A percentile compares a stretch with the other conserved stretches of the same genome.
Evolutionary conservation across 2,797 vertebrate genomes (phyloP).

Genomic region (Centropyge bicolor): DNA sequence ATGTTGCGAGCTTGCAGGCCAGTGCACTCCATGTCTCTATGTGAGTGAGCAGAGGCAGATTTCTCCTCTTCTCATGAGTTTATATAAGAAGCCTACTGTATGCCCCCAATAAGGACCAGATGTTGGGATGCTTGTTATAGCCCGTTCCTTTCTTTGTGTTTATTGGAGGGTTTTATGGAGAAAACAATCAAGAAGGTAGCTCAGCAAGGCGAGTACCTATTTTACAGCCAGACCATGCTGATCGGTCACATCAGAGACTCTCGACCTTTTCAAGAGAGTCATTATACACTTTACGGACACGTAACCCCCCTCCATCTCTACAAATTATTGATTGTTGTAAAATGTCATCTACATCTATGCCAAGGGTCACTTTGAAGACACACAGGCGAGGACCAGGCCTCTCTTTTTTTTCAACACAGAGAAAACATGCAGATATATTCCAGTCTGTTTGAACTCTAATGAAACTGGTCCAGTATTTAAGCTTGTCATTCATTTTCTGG

Average conservation of each 20-base stretch:
- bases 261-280: constrained; percentile 60
- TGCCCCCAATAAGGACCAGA: constrained; percentile 46
- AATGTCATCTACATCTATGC: constrained; percentile 51
- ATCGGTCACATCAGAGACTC: constrained; percentile 72
- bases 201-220: constrained; percentile 48
- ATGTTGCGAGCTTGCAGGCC: background rate
- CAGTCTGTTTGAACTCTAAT: background rate
- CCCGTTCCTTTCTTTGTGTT: constrained; percentile 30
- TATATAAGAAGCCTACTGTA: constrained; percentile 43
- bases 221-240: constrained; percentile 56
- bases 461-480: background rate
- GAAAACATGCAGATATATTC: background rate
- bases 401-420: background rate
- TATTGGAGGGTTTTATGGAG: constrained; percentile 62
- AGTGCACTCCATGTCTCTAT: constrained; percentile 1
- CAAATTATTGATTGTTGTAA: constrained; percentile 68
- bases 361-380: constrained; percentile 36
- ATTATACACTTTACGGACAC: constrained; percentile 58
- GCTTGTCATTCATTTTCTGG: constrained; percentile 4
- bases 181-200: constrained; percentile 47
- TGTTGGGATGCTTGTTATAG: constrained; percentile 40
- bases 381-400: background rate
- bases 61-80: constrained; percentile 22
- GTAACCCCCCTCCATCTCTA: constrained; percentile 38
- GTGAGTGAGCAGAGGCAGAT: constrained; percentile 1